Percentiles rank a stretch among this genome's conserved stretches.
These are phyloP conservation scores for Phylloscopus collybita DNA, from an alignment of 2,797 vertebrate genomes.

Conservation along the genomic window DNA sequence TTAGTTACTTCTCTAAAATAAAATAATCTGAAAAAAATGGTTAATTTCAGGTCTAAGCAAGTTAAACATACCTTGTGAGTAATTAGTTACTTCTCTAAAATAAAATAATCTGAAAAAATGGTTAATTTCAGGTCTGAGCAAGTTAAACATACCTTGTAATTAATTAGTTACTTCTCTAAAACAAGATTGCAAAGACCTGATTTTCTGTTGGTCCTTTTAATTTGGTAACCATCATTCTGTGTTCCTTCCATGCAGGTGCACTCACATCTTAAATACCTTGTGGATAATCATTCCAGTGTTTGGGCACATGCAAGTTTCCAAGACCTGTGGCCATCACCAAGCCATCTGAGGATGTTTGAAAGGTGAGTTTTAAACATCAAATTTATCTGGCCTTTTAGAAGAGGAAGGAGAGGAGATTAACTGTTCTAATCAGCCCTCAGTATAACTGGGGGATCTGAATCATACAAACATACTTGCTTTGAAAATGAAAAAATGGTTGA, in stretches of 20 bases:
- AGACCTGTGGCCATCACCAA: conserved; percentile 91
- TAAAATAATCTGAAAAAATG: too few species aligned
- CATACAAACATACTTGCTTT: background rate
- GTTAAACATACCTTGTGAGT: too few species aligned
- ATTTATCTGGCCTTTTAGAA: background rate
- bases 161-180: background rate
- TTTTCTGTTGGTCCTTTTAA: background rate
- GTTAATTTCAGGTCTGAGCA: background rate
- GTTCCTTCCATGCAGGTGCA: conserved; percentile 81
- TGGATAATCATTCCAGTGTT: conserved; percentile 91
- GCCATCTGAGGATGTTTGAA: conserved; percentile 90
- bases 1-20: background rate
- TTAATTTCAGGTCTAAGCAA: too few species aligned
- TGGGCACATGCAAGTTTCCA: conserved; percentile 94
- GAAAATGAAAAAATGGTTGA: background rate
- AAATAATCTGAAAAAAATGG: too few species aligned
- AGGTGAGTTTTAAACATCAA: conserved; percentile 75
- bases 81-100: too few species aligned
- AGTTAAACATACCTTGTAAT: background rate
- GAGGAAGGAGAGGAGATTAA: background rate
- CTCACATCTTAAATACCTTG: conserved; percentile 88
- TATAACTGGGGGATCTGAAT: background rate
- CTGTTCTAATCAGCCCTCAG: background rate
- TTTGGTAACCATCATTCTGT: background rate
- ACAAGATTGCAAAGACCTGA: background rate